Evolutionary conservation across 2,888 invertebrate species (phyloP).

Genomic region (Noctua janthina): DNA sequence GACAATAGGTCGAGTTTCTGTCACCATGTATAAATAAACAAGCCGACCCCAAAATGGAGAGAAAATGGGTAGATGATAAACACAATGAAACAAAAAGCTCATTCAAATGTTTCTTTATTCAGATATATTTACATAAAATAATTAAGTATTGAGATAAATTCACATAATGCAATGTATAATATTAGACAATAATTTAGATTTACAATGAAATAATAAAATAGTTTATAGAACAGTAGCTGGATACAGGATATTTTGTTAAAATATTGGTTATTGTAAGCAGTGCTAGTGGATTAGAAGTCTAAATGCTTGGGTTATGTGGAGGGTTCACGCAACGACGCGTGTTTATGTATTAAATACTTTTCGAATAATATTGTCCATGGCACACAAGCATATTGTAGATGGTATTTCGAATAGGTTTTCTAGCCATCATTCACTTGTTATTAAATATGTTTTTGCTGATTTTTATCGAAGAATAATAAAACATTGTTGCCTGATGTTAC

Average conservation of each 20-base stretch:
- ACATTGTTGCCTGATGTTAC: constrained; percentile 3
- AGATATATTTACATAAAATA: constrained; percentile 87
- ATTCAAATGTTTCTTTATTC: constrained; percentile 86
- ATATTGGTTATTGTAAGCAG: constrained; percentile 41
- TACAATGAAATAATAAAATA: constrained; percentile 80
- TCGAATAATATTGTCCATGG: constrained; percentile 13
- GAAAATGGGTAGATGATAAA: not conserved
- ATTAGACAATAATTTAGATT: constrained; percentile 85
- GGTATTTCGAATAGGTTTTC: constrained; percentile 5
- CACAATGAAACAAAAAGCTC: constrained; percentile 64
- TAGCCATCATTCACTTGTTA: not conserved
- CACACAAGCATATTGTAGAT: constrained; percentile 16
- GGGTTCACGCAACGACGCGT: not conserved
- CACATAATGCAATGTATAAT: constrained; percentile 81
- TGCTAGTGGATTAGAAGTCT: constrained; percentile 15
- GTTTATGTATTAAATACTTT: constrained; percentile 4
- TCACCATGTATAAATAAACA: too few species aligned
- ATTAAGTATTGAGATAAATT: constrained; percentile 87
- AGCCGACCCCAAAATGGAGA: not conserved
- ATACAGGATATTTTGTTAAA: constrained; percentile 43
- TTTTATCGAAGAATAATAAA: not conserved
- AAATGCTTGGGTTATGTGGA: constrained; percentile 17
- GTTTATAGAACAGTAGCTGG: constrained; percentile 65
- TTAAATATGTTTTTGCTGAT: not conserved
- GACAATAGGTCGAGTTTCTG: too few species aligned